phyloP scores from a whole-genome alignment of 2,888 invertebrate species.

The Trichopria drosophilae region DNA sequence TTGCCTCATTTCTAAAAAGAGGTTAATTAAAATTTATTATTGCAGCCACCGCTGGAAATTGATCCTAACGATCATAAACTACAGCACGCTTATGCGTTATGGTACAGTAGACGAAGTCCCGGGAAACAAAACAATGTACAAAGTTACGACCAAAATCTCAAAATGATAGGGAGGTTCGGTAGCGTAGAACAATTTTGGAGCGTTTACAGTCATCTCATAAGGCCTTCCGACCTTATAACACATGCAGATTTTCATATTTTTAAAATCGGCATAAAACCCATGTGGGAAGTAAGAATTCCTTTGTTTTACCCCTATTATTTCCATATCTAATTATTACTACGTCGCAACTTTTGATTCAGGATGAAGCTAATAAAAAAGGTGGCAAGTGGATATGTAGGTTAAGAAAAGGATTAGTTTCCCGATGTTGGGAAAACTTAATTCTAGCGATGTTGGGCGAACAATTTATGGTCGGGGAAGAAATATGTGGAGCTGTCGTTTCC shows the following conservation, averaged over 20 bases:
- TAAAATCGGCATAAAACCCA: constrained; percentile 96
- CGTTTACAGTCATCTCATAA: constrained; percentile 86
- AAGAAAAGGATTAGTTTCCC: constrained; percentile 89
- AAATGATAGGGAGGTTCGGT: constrained; percentile 83
- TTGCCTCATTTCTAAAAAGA: not conserved
- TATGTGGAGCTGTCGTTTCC: constrained; percentile 96
- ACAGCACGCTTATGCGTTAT: constrained; percentile 91
- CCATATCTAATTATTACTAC: too few relatives aligned
- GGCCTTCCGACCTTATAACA: constrained; percentile 86
- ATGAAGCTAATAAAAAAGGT: constrained; percentile 91
- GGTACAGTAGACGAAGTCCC: constrained; percentile 72
- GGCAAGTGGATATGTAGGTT: constrained; percentile 98
- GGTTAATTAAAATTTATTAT: constrained; percentile 50
- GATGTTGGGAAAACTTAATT: constrained; percentile 98
- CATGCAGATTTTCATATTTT: constrained; percentile 95
- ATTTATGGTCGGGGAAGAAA: constrained; percentile 97
- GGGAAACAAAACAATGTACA: constrained; percentile 64
- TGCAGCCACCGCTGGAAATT: constrained; percentile 69
- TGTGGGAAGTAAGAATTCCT: constrained; percentile 83
- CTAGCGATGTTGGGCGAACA: constrained; percentile 99
- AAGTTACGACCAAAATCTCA: constrained; percentile 77
- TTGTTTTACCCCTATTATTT: too few relatives aligned
- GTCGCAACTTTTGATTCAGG: constrained; percentile 58
- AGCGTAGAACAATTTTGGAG: constrained; percentile 99
- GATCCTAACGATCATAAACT: constrained; percentile 87